A percentile compares a stretch with the other conserved stretches of the same genome.
Evolutionary conservation across 2,888 invertebrate genomes (phyloP).

Genomic region (Erannis defoliaria): DNA sequence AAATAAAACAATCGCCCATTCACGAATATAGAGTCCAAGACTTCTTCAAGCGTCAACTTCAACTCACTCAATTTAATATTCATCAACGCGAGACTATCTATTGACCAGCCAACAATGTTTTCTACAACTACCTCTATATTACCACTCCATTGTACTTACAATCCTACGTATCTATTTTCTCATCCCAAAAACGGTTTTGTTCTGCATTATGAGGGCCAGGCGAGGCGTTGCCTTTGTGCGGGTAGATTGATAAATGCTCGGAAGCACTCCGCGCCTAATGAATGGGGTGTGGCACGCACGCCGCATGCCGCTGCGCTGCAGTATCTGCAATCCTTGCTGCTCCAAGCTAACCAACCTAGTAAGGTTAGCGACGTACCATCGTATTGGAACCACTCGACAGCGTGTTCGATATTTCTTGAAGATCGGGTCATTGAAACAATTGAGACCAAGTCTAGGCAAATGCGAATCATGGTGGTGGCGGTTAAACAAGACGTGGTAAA

Average conservation of each 20-base stretch:
- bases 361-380: constrained; percentile 44
- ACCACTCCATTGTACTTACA: constrained; percentile 5
- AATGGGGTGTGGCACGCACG: constrained; percentile 84
- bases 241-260: constrained; percentile 84
- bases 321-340: constrained; percentile 73
- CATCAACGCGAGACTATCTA: no score
- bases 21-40: no score
- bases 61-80: no score
- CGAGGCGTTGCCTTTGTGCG: constrained; percentile 64
- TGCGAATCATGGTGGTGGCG: no score
- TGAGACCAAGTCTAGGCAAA: no score
- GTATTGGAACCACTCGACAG: neutral
- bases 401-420: neutral
- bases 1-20: no score
- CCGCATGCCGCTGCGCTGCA: constrained; percentile 73
- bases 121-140: constrained; percentile 3
- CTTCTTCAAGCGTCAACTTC: no score
- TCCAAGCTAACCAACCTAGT: constrained; percentile 35
- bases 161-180: constrained; percentile 26
- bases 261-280: constrained; percentile 84
- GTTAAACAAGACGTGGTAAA: no score
- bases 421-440: no score
- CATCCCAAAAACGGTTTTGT: constrained; percentile 45
- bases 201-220: constrained; percentile 49
- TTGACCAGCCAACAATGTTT: constrained; percentile 5